Conservation (phyloP, 2,797 vertebrate genomes). For the Emys orbicularis region DNA sequence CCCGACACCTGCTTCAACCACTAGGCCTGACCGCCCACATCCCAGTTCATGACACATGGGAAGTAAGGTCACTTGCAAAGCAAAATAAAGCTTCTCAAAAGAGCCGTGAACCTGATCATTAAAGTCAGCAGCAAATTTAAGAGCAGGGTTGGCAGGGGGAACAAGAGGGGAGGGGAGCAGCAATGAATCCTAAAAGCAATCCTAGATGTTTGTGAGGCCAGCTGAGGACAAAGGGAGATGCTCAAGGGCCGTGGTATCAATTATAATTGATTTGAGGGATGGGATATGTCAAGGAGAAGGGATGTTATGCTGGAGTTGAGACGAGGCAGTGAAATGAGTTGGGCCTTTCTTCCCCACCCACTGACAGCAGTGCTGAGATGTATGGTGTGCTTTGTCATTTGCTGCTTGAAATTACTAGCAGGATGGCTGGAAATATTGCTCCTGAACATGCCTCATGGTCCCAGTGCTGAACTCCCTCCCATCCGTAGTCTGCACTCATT, state of each 20-base stretch:
- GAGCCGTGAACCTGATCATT: background rate
- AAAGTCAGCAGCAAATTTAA: background rate
- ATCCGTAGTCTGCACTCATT: background rate
- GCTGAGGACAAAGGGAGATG: background rate
- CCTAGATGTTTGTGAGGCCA: accelerated
- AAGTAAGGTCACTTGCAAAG: background rate
- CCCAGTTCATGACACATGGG: too few species aligned
- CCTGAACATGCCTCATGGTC: background rate
- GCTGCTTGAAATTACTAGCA: background rate
- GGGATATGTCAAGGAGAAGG: constrained; percentile 5
- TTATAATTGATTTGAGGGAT: background rate
- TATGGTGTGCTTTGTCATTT: background rate
- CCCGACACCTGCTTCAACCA: too few species aligned
- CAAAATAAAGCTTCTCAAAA: background rate
- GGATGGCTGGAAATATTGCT: background rate
- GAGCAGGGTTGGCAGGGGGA: background rate
- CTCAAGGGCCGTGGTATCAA: background rate
- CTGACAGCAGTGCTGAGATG: background rate
- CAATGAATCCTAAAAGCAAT: background rate
- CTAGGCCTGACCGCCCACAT: too few species aligned
- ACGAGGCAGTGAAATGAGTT: background rate
- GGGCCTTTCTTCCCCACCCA: background rate
- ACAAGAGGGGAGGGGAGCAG: background rate
- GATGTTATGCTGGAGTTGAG: background rate
- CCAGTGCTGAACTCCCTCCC: background rate